Conservation (phyloP, 2,113 vertebrate species). For the Pelodiscus sinensis region DNA sequence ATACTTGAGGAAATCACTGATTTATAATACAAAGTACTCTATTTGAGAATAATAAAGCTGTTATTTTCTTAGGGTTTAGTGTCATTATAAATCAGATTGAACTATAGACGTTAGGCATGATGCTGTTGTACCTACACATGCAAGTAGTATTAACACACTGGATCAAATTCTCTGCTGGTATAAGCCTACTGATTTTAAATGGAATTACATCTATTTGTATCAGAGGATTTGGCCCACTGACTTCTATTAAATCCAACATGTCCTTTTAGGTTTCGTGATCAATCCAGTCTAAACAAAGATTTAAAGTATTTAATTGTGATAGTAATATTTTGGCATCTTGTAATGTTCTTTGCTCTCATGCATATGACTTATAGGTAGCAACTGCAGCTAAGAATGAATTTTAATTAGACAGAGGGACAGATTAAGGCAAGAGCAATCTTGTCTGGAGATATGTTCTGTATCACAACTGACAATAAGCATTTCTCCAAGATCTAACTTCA, state of each 20-base stretch:
- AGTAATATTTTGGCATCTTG: neutral
- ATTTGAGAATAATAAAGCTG: neutral
- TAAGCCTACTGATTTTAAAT: neutral
- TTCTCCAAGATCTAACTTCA: neutral
- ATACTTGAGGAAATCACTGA: neutral
- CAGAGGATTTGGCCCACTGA: neutral
- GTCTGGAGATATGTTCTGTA: neutral
- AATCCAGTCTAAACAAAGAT: neutral
- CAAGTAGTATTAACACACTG: neutral
- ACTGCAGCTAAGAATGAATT: neutral
- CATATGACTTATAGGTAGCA: neutral
- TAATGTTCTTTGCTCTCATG: neutral
- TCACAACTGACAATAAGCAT: neutral
- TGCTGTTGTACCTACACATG: neutral
- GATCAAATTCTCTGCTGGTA: neutral
- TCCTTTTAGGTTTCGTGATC: neutral
- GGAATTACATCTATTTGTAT: neutral
- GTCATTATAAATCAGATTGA: neutral
- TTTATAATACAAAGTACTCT: neutral
- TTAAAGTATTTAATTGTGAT: neutral
- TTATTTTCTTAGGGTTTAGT: neutral
- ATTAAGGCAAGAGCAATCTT: neutral
- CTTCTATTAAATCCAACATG: neutral
- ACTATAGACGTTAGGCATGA: neutral
- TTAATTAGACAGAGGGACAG: neutral